A percentile compares a stretch with the other conserved stretches of the same genome.
Conservation (phyloP, 2,888 invertebrate genomes). For the Perdita meconis region DNA sequence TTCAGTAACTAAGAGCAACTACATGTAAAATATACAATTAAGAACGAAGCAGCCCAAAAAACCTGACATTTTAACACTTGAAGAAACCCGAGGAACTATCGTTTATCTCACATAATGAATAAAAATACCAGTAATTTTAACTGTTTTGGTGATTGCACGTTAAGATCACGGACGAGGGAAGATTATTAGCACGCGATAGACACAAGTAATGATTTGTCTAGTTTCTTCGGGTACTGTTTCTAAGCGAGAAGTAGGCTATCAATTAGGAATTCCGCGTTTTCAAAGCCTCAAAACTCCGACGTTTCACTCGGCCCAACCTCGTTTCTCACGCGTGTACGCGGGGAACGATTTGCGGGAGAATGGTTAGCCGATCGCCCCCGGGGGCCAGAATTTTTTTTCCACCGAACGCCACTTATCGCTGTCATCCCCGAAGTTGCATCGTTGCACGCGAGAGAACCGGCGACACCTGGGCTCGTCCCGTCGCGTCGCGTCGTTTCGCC, state of each 20-base stretch:
- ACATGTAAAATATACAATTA: no score
- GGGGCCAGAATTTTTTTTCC: constrained; percentile 46
- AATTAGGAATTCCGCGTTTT: neutral
- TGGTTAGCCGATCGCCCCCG: constrained; percentile 55
- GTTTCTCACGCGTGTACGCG: constrained; percentile 62
- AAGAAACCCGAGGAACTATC: no score
- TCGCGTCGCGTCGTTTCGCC: constrained; percentile 16
- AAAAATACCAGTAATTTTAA: no score
- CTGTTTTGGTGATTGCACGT: no score
- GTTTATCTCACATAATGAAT: no score
- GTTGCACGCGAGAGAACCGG: constrained; percentile 65
- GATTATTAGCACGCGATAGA: no score
- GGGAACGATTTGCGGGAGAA: constrained; percentile 58
- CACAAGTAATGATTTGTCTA: neutral
- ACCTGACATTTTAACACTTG: no score
- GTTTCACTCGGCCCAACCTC: constrained; percentile 41
- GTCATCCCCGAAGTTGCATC: constrained; percentile 66
- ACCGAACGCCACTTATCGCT: constrained; percentile 57
- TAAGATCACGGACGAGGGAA: no score
- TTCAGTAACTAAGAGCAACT: no score
- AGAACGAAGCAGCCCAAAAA: no score
- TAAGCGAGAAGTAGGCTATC: neutral
- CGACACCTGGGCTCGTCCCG: constrained; percentile 31
- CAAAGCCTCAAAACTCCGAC: neutral
- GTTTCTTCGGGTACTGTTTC: neutral